These are phyloP conservation scores for Monopis laevigella DNA, from an alignment of 2,888 invertebrate species.

Conservation along the genomic window DNA sequence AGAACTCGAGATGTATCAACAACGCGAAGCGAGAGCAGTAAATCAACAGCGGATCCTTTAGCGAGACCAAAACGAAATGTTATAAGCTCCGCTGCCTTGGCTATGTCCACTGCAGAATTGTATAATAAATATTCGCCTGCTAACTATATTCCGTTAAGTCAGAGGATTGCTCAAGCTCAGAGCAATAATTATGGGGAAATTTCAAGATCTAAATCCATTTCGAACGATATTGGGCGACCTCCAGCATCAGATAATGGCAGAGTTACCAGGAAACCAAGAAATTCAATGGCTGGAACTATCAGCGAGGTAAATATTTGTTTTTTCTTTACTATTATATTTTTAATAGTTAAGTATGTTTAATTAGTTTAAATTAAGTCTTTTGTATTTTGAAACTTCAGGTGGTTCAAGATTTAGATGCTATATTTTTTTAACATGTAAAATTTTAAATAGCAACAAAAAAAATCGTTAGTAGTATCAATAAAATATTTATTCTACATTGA, in stretches of 20 bases:
- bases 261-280: conserved; percentile 37
- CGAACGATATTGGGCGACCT: conserved; percentile 65
- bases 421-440: no score
- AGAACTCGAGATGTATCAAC: conserved; percentile 63
- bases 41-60: conserved; percentile 43
- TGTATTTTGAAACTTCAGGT: no score
- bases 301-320: conserved; percentile 37
- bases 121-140: conserved; percentile 81
- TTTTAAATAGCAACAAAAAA: no score
- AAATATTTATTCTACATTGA: no score
- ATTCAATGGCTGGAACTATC: conserved; percentile 42
- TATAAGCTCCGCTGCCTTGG: conserved; percentile 58
- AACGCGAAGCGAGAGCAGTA: conserved; percentile 62
- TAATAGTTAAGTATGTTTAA: no score
- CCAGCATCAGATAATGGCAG: conserved; percentile 44
- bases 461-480: no score
- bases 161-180: conserved; percentile 42
- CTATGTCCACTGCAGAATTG: conserved; percentile 72
- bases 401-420: no score
- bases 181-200: conserved; percentile 33
- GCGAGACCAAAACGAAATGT: conserved; percentile 43
- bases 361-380: no score
- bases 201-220: conserved; percentile 59
- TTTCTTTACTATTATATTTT: conserved; percentile 6
- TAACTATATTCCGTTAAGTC: conserved; percentile 73